Evolutionary conservation across 2,888 invertebrate genomes (phyloP).

Genomic region (Synanthedon andrenaeformis): DNA sequence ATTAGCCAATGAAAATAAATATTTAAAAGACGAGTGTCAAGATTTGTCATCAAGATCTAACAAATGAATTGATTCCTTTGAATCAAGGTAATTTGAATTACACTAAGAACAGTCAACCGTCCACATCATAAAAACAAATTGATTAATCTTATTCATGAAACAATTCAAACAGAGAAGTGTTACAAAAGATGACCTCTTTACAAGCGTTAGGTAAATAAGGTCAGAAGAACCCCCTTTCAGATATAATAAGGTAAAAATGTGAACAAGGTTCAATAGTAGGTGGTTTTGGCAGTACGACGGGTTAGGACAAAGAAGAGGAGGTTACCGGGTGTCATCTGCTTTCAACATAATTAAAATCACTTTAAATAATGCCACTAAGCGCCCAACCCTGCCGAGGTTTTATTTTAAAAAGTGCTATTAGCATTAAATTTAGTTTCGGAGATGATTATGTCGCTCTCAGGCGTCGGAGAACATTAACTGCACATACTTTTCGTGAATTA

Average conservation of each 20-base stretch:
- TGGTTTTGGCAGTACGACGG: constrained; percentile 21
- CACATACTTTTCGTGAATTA: constrained; percentile 67
- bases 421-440: constrained; percentile 69
- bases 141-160: too few relatives aligned
- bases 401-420: constrained; percentile 68
- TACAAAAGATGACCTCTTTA: too few relatives aligned
- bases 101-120: too few relatives aligned
- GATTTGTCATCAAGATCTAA: too few relatives aligned
- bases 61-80: too few relatives aligned
- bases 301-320: constrained; percentile 62
- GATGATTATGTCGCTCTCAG: constrained; percentile 66
- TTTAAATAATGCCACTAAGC: constrained; percentile 67
- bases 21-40: too few relatives aligned
- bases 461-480: constrained; percentile 53
- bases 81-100: too few relatives aligned
- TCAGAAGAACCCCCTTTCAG: not conserved
- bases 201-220: not conserved
- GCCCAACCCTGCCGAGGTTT: constrained; percentile 55
- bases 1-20: too few relatives aligned
- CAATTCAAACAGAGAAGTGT: too few relatives aligned
- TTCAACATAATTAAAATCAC: constrained; percentile 71
- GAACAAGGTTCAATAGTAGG: constrained; percentile 22
- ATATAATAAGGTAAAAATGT: constrained; percentile 20
- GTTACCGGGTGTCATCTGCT: constrained; percentile 65
- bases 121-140: too few relatives aligned